These are phyloP conservation scores for Rana temporaria DNA, from an alignment of 2,113 vertebrate species.

Conservation along the genomic window DNA sequence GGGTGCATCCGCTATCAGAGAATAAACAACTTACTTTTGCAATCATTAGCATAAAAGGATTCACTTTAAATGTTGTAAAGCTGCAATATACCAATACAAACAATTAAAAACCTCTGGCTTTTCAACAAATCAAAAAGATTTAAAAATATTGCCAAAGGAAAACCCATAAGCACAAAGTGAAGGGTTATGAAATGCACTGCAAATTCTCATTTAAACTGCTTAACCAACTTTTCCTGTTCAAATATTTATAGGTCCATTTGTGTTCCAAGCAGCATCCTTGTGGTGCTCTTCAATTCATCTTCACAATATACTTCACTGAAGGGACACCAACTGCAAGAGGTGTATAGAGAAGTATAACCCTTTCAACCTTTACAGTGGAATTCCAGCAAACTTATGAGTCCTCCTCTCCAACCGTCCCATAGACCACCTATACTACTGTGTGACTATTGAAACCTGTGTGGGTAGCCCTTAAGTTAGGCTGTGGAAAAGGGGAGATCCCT, in stretches of 20 bases:
- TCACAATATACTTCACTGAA: no score
- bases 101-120: background rate
- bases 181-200: background rate
- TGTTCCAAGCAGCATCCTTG: background rate
- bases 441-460: no score
- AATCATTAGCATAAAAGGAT: background rate
- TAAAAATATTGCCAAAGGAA: background rate
- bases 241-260: conserved; percentile 40
- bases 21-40: background rate
- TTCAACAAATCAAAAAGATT: background rate
- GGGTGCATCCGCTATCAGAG: background rate
- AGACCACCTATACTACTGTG: no score
- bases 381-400: no score
- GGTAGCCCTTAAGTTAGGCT: no score
- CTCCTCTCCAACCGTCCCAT: no score
- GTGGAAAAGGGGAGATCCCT: no score
- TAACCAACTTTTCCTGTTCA: conserved; percentile 15
- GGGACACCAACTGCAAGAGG: no score
- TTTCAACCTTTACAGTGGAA: no score
- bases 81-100: background rate
- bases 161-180: background rate
- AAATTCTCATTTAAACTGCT: conserved; percentile 3
- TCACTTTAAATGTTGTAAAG: conserved; percentile 11
- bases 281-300: no score
- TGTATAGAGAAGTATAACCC: no score